These are phyloP conservation scores for Dicrurus megarhynchus DNA, from an alignment of 2,113 vertebrate genomes.

Conservation along the genomic window DNA sequence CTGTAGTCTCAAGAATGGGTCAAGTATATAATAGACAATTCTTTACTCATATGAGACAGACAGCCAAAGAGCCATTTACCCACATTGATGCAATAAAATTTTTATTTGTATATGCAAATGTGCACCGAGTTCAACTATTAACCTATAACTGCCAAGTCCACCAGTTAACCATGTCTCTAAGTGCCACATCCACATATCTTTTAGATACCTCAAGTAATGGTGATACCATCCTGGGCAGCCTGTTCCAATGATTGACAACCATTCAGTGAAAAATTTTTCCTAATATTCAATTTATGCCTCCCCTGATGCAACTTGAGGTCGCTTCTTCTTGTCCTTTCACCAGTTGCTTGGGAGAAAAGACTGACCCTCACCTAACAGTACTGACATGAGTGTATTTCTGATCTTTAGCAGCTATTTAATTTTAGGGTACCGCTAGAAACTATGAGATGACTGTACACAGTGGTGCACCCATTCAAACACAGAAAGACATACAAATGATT, in stretches of 20 bases:
- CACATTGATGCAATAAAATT: background rate
- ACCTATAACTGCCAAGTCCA: background rate
- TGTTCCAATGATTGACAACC: background rate
- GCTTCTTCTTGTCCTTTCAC: background rate
- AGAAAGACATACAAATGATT: background rate
- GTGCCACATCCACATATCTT: background rate
- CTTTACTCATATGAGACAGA: background rate
- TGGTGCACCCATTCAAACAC: background rate
- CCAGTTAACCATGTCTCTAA: background rate
- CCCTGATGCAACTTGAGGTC: too few species aligned
- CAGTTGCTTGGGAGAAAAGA: background rate
- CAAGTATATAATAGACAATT: background rate
- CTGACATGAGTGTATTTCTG: background rate
- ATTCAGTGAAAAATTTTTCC: background rate
- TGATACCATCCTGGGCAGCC: background rate
- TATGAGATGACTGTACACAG: background rate
- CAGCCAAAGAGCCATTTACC: background rate
- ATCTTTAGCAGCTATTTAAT: background rate
- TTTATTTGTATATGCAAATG: background rate
- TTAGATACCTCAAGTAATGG: background rate
- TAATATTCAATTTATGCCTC: background rate
- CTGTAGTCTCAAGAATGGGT: background rate
- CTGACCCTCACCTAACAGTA: rapidly evolving
- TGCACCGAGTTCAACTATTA: background rate
- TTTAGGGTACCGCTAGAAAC: background rate